Conservation (phyloP, 2,797 vertebrate genomes). For the Alcedo quadribrachys region DNA sequence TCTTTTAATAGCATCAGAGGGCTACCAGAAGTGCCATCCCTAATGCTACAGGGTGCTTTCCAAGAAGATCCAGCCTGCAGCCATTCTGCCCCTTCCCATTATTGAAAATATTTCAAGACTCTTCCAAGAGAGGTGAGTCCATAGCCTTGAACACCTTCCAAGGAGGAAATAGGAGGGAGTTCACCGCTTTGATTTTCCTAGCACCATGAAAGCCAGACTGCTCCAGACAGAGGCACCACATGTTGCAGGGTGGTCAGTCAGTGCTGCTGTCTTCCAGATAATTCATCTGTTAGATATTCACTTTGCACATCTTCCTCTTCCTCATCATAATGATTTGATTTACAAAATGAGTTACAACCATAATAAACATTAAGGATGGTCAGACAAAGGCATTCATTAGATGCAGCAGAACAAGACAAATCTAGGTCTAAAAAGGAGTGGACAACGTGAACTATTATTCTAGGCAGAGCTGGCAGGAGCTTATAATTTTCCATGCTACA, state of each 20-base stretch:
- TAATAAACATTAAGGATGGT: background rate
- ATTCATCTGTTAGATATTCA: constrained; percentile 45
- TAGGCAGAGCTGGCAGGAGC: background rate
- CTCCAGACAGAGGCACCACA: constrained; percentile 19
- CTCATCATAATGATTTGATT: background rate
- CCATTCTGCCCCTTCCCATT: background rate
- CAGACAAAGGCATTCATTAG: background rate
- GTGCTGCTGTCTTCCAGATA: constrained; percentile 36
- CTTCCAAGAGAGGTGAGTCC: constrained; percentile 58
- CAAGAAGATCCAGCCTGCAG: background rate
- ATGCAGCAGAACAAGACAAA: constrained; percentile 8
- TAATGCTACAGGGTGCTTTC: background rate
- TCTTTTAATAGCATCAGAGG: background rate
- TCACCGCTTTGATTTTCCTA: constrained; percentile 52
- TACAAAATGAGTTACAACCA: background rate
- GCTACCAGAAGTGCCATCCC: background rate
- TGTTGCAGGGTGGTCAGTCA: background rate
- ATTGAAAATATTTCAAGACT: constrained; percentile 26
- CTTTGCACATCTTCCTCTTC: constrained; percentile 23
- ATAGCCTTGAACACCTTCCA: constrained; percentile 59
- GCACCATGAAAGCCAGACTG: background rate
- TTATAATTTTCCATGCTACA: background rate
- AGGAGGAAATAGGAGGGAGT: constrained; percentile 59
- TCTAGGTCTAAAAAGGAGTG: background rate
- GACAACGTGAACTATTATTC: background rate